Evolutionary conservation across 1,140 invertebrate genomes (phyloP), one percentile per base, ranked within the genome.

Genomic region (Sitophilus oryzae): DNA sequence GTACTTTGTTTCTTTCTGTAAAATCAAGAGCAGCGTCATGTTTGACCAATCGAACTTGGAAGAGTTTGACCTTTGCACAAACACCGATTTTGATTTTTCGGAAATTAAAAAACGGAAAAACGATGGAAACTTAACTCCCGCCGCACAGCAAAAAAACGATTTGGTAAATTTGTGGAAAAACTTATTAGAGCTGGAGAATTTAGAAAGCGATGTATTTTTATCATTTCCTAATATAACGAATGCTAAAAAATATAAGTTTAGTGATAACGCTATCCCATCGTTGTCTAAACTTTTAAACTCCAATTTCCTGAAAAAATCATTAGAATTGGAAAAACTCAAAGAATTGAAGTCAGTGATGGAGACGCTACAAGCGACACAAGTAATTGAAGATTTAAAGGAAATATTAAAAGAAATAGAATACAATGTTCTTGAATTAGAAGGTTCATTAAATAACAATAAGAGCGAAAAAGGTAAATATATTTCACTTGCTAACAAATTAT

Each of bases 1-100:
- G 16, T 52, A 52, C 30, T 52, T 52, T 18, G 15, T 44, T 10
- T 52, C 51, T 0, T 52, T 30, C 25, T 44, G 40, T 6, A 43
- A 18, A 44, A 52, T 44, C 8, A 19, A 20, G n/a, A 36, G 5
- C 18, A 43, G 35, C 19, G 14, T 5, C 15, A 6, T 35, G 9
- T 52, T 52, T 45, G 16, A 34, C 9, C 14, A 44, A 8, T 9
- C 22, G 2, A 8, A 44, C 3, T 16, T 44, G 0, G 40, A 2
- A 1, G 41, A 52, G 10, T 52, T 52, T 23, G 22, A 15, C 6
- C 16, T 52, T 9, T 52, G 51, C 23, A 52, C 51, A 0, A 52
- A 52, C 23, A 52, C 51, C 1, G 15, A 44, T 4, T 40, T 52
- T 10, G 18, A 54, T 14, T 42, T 51, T 21, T 1, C 37, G 2